Conservation (phyloP, 1,140 invertebrate genomes). For the Tenebrio molitor region DNA sequence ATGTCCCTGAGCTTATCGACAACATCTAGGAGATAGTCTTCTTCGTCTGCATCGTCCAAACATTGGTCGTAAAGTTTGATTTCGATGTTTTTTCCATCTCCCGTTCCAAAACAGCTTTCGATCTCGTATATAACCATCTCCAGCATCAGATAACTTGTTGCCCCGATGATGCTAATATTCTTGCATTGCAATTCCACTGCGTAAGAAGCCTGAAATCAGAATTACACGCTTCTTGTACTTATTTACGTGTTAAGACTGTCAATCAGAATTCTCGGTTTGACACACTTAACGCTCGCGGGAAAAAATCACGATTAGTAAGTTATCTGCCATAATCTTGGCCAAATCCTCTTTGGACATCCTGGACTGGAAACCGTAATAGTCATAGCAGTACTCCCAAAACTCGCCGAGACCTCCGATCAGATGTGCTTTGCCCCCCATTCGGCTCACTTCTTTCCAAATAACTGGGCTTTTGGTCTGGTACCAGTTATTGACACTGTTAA, state of each 20-base stretch:
- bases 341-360: constrained; percentile 66
- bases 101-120: neutral
- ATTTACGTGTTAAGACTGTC: neutral
- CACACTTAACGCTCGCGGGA: neutral
- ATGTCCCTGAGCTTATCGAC: constrained; percentile 21
- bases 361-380: constrained; percentile 70
- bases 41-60: constrained; percentile 1
- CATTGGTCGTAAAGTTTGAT: constrained; percentile 38
- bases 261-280: neutral
- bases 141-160: neutral
- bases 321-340: constrained; percentile 52
- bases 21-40: constrained; percentile 10
- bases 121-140: neutral
- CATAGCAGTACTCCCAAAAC: constrained; percentile 71
- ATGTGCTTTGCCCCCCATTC: constrained; percentile 67
- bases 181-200: constrained; percentile 3
- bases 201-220: neutral
- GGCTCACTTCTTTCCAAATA: constrained; percentile 69
- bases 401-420: constrained; percentile 70
- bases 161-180: neutral
- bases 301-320: constrained; percentile 5
- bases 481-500: constrained; percentile 69
- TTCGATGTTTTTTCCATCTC: neutral
- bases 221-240: too few relatives aligned
- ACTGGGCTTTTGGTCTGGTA: constrained; percentile 67